Evolutionary conservation across 2,113 vertebrate genomes (phyloP).

Genomic region (Dipodomys merriami): DNA sequence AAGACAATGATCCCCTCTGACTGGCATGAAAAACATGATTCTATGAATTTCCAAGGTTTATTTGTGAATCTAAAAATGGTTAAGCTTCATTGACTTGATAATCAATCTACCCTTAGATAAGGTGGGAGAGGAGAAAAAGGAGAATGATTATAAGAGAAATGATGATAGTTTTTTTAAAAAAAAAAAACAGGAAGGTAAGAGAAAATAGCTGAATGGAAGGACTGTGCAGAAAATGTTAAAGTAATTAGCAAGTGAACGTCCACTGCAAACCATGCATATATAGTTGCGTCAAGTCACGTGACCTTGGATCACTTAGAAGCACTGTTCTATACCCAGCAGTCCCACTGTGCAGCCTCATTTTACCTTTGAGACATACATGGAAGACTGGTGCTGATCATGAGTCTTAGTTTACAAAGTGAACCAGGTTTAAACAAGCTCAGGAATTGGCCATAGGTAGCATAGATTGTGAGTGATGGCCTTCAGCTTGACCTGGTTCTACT

Average conservation of each 20-base stretch:
- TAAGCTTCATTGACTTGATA: not conserved
- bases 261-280: not conserved
- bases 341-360: slow-evolving; percentile 28
- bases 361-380: not conserved
- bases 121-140: not conserved
- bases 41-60: not conserved
- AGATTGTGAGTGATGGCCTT: not conserved
- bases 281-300: not conserved
- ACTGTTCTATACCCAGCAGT: not conserved
- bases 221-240: slow-evolving; percentile 7
- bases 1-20: not conserved
- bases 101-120: not conserved
- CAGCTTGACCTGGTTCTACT: not conserved
- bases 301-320: not conserved
- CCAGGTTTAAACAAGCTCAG: not conserved
- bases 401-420: not conserved
- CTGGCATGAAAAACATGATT: not conserved
- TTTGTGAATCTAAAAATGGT: not conserved
- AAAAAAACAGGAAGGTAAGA: not conserved
- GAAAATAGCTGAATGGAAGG: not conserved
- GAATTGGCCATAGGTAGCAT: not conserved
- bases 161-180: not conserved
- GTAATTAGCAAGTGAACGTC: not conserved
- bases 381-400: not conserved
- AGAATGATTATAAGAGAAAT: not conserved